Conservation (phyloP, 2,113 vertebrate species). For the Ceyx melanurus region DNA sequence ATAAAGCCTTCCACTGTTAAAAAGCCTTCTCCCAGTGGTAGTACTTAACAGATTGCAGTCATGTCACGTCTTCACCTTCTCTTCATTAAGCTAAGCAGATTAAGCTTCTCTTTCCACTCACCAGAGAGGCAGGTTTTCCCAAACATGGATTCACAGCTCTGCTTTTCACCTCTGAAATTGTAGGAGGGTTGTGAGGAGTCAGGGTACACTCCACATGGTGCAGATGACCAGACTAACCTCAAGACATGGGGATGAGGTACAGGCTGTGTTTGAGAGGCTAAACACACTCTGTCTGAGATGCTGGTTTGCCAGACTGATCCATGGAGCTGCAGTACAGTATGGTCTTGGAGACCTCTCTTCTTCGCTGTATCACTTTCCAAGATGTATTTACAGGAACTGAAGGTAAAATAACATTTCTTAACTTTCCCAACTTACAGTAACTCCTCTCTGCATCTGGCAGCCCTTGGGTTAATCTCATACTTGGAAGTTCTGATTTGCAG, state of each 20-base stretch:
- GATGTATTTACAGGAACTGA: background rate
- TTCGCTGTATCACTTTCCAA: background rate
- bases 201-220: background rate
- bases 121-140: background rate
- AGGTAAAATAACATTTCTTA: background rate
- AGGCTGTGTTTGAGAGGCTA: background rate
- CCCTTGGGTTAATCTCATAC: constrained; percentile 8
- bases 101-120: constrained; percentile 27
- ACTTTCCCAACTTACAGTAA: background rate
- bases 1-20: constrained; percentile 34
- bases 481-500: background rate
- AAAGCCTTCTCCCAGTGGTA: constrained; percentile 22
- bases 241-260: background rate
- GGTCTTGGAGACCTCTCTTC: background rate
- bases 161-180: constrained; percentile 5
- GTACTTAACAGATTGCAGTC: constrained; percentile 21
- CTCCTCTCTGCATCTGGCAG: background rate
- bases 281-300: background rate
- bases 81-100: constrained; percentile 60
- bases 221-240: background rate
- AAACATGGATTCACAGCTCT: background rate
- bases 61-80: background rate
- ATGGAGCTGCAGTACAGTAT: background rate
- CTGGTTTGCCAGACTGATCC: background rate
- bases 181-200: background rate